phyloP scores from a whole-genome alignment of 2,113 vertebrate species.

The Serinus canaria region DNA sequence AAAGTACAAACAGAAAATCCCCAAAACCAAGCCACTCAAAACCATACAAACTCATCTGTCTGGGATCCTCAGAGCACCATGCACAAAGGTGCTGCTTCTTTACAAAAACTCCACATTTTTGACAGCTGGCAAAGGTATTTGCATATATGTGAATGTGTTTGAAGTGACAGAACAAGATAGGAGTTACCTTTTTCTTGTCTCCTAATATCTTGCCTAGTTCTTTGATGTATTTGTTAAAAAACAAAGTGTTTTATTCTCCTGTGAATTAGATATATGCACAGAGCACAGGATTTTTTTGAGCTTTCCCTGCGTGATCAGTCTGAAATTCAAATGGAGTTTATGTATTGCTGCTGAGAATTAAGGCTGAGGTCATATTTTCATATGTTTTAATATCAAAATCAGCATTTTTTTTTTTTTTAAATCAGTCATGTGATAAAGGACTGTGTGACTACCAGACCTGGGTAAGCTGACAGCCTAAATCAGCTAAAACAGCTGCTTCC shows the following conservation, averaged over 20 bases:
- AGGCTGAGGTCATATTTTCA: neutral
- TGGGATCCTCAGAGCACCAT: rapidly evolving
- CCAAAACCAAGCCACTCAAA: neutral
- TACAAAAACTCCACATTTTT: neutral
- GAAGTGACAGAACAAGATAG: neutral
- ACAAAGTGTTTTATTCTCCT: neutral
- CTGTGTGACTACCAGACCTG: neutral
- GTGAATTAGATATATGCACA: neutral
- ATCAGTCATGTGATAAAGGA: neutral
- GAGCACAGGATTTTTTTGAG: neutral
- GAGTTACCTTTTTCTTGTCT: neutral
- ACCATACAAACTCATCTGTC: neutral
- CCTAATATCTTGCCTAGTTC: neutral
- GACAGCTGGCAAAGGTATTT: neutral
- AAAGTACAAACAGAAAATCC: neutral
- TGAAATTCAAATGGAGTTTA: neutral
- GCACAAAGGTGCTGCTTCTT: neutral
- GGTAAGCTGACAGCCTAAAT: neutral
- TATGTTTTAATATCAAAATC: neutral
- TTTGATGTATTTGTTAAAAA: neutral
- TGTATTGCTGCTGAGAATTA: neutral
- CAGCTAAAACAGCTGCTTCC: neutral
- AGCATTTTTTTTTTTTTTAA: neutral
- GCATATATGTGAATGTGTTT: neutral
- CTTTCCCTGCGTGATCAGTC: neutral